These are phyloP conservation scores for Tautogolabrus adspersus DNA, from an alignment of 2,113 vertebrate species.

Conservation along the genomic window DNA sequence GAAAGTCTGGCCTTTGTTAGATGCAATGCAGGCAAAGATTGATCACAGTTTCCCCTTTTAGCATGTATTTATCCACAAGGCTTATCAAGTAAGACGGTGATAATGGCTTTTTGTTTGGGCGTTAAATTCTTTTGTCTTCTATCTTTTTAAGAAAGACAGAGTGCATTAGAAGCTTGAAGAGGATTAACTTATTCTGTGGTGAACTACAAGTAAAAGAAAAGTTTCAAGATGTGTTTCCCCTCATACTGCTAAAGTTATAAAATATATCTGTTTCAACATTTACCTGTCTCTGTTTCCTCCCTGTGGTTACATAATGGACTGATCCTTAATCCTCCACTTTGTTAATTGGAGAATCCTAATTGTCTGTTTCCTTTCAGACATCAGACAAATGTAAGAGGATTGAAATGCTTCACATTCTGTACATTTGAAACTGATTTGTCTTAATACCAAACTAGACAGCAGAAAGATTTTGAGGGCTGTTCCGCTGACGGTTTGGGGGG, in stretches of 20 bases:
- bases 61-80: not conserved
- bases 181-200: conserved; percentile 28
- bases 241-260: not conserved
- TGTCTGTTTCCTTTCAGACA: conserved; percentile 80
- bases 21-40: no score
- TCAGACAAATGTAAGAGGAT: conserved; percentile 82
- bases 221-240: conserved; percentile 23
- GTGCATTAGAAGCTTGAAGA: conserved; percentile 11
- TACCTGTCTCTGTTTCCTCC: conserved; percentile 31
- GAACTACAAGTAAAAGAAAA: conserved; percentile 16
- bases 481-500: conserved; percentile 51
- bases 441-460: conserved; percentile 59
- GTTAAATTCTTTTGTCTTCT: conserved; percentile 28
- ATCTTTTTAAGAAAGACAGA: conserved; percentile 29
- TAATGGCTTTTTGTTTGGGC: conserved; percentile 31
- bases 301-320: conserved; percentile 12
- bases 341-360: conserved; percentile 78
- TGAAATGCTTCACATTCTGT: conserved; percentile 62
- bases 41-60: no score
- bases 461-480: conserved; percentile 40
- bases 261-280: conserved; percentile 16
- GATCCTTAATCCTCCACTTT: conserved; percentile 77
- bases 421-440: conserved; percentile 69
- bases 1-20: no score
- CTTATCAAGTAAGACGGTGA: conserved; percentile 17